Percentiles rank a stretch among this genome's conserved stretches.
These are phyloP conservation scores for Parus major DNA, from an alignment of 2,113 vertebrate genomes.

Conservation along the genomic window DNA sequence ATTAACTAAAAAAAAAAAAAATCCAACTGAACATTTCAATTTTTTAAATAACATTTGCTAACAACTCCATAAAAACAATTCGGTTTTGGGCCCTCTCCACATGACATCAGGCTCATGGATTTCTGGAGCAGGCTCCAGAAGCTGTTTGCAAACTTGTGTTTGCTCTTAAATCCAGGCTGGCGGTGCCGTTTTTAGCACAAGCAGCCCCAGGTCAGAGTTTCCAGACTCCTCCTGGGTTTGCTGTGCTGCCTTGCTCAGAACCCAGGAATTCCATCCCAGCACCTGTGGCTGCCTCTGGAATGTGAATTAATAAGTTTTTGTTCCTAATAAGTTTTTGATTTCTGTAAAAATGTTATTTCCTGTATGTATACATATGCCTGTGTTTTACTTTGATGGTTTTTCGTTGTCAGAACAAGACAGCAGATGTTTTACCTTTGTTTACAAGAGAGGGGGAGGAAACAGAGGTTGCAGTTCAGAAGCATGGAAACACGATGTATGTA, in stretches of 20 bases:
- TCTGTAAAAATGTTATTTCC: too few relatives aligned
- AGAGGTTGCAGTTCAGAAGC: too few relatives aligned
- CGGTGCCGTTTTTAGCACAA: not conserved
- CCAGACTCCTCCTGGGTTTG: not conserved
- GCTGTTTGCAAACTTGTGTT: not conserved
- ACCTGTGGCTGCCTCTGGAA: not conserved
- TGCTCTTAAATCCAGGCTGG: slow-evolving; percentile 13
- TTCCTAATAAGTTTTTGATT: too few relatives aligned
- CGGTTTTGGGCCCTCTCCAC: not conserved
- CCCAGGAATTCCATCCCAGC: not conserved
- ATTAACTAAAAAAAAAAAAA: not conserved
- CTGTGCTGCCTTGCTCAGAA: not conserved
- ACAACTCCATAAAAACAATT: not conserved
- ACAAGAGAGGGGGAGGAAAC: too few relatives aligned
- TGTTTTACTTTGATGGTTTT: too few relatives aligned
- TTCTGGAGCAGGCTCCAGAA: not conserved
- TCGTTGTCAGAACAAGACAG: too few relatives aligned
- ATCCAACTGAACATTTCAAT: not conserved
- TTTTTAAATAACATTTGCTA: not conserved
- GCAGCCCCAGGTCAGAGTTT: not conserved
- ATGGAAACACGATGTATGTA: too few relatives aligned
- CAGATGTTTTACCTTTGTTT: too few relatives aligned
- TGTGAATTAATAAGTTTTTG: not conserved
- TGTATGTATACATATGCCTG: too few relatives aligned
- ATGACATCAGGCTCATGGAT: slow-evolving; percentile 14